These are phyloP conservation scores for Sinelater perroti DNA, from an alignment of 2,888 invertebrate species.

Conservation along the genomic window DNA sequence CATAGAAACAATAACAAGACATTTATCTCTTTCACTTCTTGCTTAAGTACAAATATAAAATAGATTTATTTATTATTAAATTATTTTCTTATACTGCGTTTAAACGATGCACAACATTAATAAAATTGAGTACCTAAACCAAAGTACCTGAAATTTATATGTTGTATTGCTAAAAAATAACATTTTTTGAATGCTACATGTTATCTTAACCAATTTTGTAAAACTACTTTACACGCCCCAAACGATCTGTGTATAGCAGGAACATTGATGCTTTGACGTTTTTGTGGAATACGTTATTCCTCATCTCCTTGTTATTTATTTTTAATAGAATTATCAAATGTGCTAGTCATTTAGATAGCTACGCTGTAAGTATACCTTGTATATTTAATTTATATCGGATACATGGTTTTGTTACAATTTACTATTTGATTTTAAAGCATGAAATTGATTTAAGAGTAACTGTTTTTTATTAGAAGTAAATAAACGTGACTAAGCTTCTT, in stretches of 20 bases:
- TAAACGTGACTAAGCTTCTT: slow-evolving; percentile 21
- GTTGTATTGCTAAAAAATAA: no score
- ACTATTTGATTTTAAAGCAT: slow-evolving; percentile 31
- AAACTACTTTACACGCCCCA: no score
- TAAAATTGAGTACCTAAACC: no score
- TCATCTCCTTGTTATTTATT: slow-evolving; percentile 52
- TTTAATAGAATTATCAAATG: slow-evolving; percentile 54
- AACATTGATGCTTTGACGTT: not conserved
- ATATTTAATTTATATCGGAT: slow-evolving; percentile 54
- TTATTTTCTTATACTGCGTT: no score
- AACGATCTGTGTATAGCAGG: slow-evolving; percentile 5
- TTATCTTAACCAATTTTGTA: no score
- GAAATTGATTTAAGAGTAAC: slow-evolving; percentile 26
- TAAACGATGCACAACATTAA: no score
- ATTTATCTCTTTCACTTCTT: no score
- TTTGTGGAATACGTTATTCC: slow-evolving; percentile 3
- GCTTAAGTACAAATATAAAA: no score
- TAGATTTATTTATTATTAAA: no score
- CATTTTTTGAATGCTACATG: no score
- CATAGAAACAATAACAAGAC: no score
- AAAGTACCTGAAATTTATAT: no score
- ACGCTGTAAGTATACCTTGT: slow-evolving; percentile 55
- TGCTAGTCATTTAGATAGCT: slow-evolving; percentile 60
- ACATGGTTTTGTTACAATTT: slow-evolving; percentile 49
- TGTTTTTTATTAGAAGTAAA: slow-evolving; percentile 26